Evolutionary conservation across 2,113 vertebrate species (phyloP), one percentile per base, ranked within the genome.

Genomic region (Gulo gulo): DNA sequence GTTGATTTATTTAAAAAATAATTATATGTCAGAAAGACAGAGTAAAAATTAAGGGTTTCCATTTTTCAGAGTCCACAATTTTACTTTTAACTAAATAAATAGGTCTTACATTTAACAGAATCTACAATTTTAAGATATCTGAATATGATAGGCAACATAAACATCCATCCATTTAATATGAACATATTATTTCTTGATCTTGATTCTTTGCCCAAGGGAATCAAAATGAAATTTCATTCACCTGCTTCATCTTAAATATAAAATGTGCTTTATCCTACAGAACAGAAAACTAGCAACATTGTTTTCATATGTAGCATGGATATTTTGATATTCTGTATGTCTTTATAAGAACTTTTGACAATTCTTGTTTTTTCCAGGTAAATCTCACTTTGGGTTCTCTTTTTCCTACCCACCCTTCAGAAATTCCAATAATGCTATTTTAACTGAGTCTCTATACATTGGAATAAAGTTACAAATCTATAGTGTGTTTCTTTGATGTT

Each of bases 401-500:
- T 83, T 95, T 18, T 92, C 1, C 29, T 7, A 20, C 39, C 21
- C 6, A 34, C 78, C 34, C 50, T 84, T 88, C 4, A 87, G 79
- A 79, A 95, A 61, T 73, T 97, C 88, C 73, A 61, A 3, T 67
- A 95, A 47, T n/a, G 26, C 3, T 86, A 83, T 71, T 83, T 79
- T 97, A 92, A 97, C 67, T 81, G 7, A 95, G 36, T 63, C 21
- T 26, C 4, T 65, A 55, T 94, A 42, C 2, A 92, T 95, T 97
- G 90, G 92, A 85, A 97, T 95, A 96, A 96, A 24, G 3, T 91
- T 85, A 65, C 47, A n/a, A 79, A 76, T 21, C 69, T 15, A 52
- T 82, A 97, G 85, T 97, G 83, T 97, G 15, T 7, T 91, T 97
- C 93, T 95, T 97, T 96, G 97, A 95, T 97, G 71, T 92, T 67